phyloP scores from a whole-genome alignment of 2,888 invertebrate species.

The Campoplex capitator region DNA sequence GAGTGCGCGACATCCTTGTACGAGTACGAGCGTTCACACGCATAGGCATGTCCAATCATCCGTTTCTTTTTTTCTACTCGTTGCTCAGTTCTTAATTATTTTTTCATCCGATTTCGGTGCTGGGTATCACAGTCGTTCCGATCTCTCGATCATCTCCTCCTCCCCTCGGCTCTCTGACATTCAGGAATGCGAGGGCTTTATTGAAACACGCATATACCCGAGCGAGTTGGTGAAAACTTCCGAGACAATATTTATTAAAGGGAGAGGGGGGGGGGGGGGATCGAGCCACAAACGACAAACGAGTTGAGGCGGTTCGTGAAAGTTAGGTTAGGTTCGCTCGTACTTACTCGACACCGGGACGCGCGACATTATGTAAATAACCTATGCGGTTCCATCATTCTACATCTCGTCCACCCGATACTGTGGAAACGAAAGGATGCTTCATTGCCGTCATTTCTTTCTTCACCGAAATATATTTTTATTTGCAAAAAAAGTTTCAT shows the following conservation, averaged over 20 bases:
- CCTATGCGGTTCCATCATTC: constrained; percentile 33
- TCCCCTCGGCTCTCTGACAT: constrained; percentile 6
- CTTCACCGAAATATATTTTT: neutral
- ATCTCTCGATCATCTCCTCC: constrained; percentile 19
- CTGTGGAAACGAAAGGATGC: neutral
- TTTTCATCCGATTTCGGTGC: neutral
- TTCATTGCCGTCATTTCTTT: neutral
- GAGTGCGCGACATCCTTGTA: neutral
- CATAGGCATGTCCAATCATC: constrained; percentile 2
- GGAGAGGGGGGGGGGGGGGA: neutral
- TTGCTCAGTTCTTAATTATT: neutral
- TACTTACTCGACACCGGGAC: constrained; percentile 63
- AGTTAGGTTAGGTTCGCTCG: constrained; percentile 61
- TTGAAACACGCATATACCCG: neutral
- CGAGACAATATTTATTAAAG: neutral
- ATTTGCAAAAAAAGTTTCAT: neutral
- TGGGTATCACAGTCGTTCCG: constrained; percentile 10
- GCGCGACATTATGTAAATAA: constrained; percentile 25
- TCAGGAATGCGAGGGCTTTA: constrained; percentile 20
- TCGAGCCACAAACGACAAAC: constrained; percentile 45
- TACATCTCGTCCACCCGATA: neutral
- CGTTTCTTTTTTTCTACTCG: neutral
- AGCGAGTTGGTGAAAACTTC: neutral
- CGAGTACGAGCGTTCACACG: neutral
- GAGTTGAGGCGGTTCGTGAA: neutral